phyloP scores from a whole-genome alignment of 2,113 vertebrate species.

The Phrynocephalus versicolor region DNA sequence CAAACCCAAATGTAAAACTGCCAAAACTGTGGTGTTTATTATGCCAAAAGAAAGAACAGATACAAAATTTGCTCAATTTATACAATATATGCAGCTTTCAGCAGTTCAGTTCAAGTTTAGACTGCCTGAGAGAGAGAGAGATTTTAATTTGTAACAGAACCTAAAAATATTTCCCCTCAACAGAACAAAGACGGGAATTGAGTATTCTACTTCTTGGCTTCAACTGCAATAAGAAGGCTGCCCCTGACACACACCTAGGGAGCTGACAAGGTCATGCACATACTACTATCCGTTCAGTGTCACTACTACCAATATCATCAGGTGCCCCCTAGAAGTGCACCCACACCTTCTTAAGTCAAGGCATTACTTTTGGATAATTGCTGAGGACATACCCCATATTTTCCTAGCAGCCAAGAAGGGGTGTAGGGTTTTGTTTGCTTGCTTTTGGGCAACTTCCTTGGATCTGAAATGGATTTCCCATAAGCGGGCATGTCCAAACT shows the following conservation, averaged over 20 bases:
- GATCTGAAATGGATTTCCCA: not conserved
- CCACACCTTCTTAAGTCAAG: not conserved
- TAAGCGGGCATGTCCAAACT: slow-evolving; percentile 20
- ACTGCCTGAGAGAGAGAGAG: not conserved
- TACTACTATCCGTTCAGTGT: too few relatives aligned
- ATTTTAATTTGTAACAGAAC: not conserved
- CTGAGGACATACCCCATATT: slow-evolving; percentile 4
- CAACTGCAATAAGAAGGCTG: not conserved
- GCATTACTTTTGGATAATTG: slow-evolving; percentile 20
- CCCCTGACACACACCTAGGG: not conserved
- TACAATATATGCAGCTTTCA: not conserved
- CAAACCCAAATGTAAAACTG: not conserved
- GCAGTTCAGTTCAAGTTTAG: not conserved
- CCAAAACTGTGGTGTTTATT: not conserved
- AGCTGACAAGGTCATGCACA: too few relatives aligned
- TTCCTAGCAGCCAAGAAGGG: slow-evolving; percentile 36
- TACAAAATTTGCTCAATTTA: not conserved
- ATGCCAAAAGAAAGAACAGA: not conserved
- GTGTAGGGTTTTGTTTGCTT: too few relatives aligned
- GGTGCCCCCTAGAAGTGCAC: not conserved
- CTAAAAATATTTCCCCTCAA: not conserved
- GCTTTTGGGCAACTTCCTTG: slow-evolving; percentile 6
- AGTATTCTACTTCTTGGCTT: not conserved
- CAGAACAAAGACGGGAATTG: not conserved
- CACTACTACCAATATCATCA: not conserved